phyloP scores from a whole-genome alignment of 2,797 vertebrate genomes.

The Catamblyrhynchus diadema region DNA sequence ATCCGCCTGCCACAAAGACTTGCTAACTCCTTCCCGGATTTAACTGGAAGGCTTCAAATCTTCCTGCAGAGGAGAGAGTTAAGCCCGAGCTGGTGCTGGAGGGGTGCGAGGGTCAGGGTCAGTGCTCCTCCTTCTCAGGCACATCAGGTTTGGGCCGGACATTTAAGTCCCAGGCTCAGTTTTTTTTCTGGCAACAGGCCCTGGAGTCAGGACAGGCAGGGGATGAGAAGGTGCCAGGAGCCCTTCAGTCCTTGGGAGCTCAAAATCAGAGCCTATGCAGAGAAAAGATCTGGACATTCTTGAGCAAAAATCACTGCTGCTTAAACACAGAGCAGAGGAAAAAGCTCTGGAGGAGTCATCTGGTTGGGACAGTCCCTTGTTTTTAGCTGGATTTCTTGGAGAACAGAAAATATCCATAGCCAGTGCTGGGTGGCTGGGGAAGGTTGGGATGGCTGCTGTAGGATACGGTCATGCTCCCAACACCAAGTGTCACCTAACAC shows the following conservation, averaged over 20 bases:
- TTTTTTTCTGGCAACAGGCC: not conserved
- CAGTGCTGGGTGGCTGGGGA: not conserved
- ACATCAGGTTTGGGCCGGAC: not conserved
- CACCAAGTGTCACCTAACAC: not conserved
- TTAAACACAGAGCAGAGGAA: not conserved
- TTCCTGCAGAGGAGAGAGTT: constrained; percentile 22
- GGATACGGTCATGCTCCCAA: rapidly evolving
- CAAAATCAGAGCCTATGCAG: not conserved
- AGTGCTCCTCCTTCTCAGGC: not conserved
- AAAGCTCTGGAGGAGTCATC: not conserved
- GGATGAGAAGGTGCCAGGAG: not conserved
- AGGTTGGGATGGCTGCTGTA: not conserved
- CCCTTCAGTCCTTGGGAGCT: not conserved
- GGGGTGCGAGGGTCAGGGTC: not conserved
- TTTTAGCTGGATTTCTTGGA: not conserved
- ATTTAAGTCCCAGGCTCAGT: not conserved
- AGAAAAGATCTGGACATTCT: not conserved
- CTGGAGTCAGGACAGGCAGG: not conserved
- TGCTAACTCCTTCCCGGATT: constrained; percentile 60
- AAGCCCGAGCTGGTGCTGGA: not conserved
- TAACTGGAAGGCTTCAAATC: constrained; percentile 36
- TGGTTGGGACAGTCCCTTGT: not conserved
- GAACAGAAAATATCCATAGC: not conserved
- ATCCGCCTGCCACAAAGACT: constrained; percentile 54
- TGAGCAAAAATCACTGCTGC: not conserved